Base-by-base conservation (phyloP, 2,797 vertebrate genomes). In the Eutrigla gurnardus region DNA sequence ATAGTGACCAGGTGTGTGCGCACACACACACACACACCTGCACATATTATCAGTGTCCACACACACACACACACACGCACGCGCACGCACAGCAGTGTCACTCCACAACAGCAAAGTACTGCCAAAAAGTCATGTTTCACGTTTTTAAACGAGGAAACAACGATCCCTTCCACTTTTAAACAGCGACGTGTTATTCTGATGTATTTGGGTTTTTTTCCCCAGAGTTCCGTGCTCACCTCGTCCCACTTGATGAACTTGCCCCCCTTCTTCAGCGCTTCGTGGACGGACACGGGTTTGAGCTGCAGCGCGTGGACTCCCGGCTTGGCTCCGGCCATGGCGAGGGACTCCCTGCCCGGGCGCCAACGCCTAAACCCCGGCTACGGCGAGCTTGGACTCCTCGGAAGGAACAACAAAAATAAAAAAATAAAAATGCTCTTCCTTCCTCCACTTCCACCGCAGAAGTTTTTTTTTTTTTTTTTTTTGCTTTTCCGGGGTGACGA, bases 211-310 rank as follows among this genome's bases (percentile, higher is more conserved):
- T 25, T 25, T 25, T 25, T 25, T 25, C 2, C 25, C 25, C 25
- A 25, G 25, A 25, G 47, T 50, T 50, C 14, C 12, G 2, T 35
- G 53, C 91, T 96, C 91, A 98, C 97, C 96, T 98, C 97, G 78
- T 98, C 97, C 97, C 96, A 98, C 82, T 97, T 97, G 93, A 98
- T 93, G 92, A 98, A 98, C 82, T 98, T 98, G 84, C 95, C 96
- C 37, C 97, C 97, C 59, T 87, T 93, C 77, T 94, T 94, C 18
- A 98, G 93, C 36, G 78, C 89, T 35, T 97, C 95, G 63, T 94
- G 95, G 33, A 98, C 97, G 59, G 83, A 92, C 88, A 96, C 93
- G 70, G 96, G 96, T 90, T 97, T 96, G 88, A 98, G 95, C 86
- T 97, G 97, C 87, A 97, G 91, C 73, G 96, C 94, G 89, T 96